Conservation (phyloP, 2,113 vertebrate species). For the Irena cyanogastra region DNA sequence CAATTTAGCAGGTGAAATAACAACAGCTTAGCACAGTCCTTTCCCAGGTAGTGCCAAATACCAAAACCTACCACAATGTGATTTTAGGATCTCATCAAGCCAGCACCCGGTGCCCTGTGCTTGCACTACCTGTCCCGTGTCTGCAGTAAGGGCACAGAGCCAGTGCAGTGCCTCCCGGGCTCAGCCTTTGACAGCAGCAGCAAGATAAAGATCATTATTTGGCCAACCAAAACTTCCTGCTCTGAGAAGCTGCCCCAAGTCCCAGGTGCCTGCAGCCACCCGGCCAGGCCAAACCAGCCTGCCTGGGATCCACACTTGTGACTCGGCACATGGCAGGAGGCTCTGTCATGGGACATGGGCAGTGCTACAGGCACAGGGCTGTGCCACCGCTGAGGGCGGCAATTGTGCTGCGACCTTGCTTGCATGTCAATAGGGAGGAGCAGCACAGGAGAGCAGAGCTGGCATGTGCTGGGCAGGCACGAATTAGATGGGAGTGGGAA, state of each 20-base stretch:
- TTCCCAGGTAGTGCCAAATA: not conserved
- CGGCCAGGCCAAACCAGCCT: not conserved
- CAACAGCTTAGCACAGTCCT: not conserved
- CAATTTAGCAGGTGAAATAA: not conserved
- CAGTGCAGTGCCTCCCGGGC: rapidly evolving
- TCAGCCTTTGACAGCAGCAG: not conserved
- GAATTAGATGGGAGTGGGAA: not conserved
- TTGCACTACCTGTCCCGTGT: rapidly evolving
- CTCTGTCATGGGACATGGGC: rapidly evolving
- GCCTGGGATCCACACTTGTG: rapidly evolving
- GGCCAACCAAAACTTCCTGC: not conserved
- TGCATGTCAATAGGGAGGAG: rapidly evolving
- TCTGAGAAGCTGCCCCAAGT: not conserved
- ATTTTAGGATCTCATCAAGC: not conserved
- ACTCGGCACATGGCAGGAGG: rapidly evolving
- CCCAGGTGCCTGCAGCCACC: not conserved
- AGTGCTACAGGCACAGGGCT: not conserved
- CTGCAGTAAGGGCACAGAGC: rapidly evolving
- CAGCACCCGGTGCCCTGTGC: rapidly evolving
- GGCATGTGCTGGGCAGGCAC: rapidly evolving
- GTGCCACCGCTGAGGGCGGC: rapidly evolving
- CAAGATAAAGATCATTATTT: not conserved
- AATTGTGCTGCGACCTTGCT: rapidly evolving
- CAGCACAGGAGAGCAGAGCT: not conserved
- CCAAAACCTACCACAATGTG: not conserved